Percentiles rank a stretch among this genome's conserved stretches.
These are phyloP conservation scores for Drosophila longiperda DNA, from an alignment of 2,888 invertebrate species.

Conservation along the genomic window DNA sequence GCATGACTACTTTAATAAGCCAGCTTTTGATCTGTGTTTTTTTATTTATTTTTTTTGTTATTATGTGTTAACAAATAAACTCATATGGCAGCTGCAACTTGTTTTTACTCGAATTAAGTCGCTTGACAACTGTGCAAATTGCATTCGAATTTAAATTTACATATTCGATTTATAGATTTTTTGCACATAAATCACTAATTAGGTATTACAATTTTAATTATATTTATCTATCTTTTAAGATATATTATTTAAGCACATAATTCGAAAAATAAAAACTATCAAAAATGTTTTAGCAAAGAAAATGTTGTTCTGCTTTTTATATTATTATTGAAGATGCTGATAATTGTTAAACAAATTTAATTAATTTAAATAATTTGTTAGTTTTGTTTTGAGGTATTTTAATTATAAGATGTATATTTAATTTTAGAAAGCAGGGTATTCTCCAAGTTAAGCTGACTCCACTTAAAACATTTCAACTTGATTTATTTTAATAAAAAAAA, in stretches of 20 bases:
- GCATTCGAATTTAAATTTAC: conserved; percentile 10
- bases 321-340: background rate
- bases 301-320: background rate
- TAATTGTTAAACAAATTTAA: background rate
- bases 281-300: background rate
- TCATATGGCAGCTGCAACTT: background rate
- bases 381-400: background rate
- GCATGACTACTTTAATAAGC: conserved; percentile 52
- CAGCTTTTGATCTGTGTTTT: conserved; percentile 11
- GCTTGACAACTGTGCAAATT: conserved; percentile 40
- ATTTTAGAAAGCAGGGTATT: too few species aligned
- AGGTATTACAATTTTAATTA: background rate
- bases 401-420: background rate
- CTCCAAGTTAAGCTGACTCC: too few species aligned
- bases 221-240: too few species aligned
- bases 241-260: background rate
- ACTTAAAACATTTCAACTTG: too few species aligned
- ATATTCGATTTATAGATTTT: conserved; percentile 26
- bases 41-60: background rate
- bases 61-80: background rate
- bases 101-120: background rate
- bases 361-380: background rate
- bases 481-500: background rate
- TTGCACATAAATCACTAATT: conserved; percentile 8
- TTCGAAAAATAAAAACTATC: too few species aligned